These are phyloP conservation scores for Cranoglanis bouderius DNA, from an alignment of 2,113 vertebrate species.

Conservation along the genomic window DNA sequence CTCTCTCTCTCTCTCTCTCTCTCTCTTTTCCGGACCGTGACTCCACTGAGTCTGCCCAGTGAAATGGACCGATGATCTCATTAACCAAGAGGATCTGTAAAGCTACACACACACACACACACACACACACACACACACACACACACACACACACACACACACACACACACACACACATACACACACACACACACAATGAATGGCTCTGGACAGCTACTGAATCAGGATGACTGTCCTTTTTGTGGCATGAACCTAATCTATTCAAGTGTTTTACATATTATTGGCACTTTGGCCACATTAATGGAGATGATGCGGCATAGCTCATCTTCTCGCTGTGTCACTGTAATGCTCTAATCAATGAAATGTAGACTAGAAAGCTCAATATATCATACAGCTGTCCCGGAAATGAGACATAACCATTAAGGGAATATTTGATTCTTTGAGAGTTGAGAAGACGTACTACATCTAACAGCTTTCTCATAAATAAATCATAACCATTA, in stretches of 20 bases:
- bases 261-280: conserved; percentile 42
- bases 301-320: conserved; percentile 16
- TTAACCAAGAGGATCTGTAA: conserved; percentile 37
- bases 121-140: conserved; percentile 22
- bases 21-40: conserved; percentile 1
- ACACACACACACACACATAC: conserved; percentile 19
- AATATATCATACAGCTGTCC: background rate
- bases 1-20: conserved; percentile 30
- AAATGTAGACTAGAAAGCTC: conserved; percentile 15
- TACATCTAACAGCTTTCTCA: background rate
- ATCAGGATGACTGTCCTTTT: conserved; percentile 39
- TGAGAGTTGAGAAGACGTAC: background rate
- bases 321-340: background rate
- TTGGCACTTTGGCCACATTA: conserved; percentile 35
- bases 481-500: background rate
- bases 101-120: conserved; percentile 29
- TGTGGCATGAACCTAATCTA: conserved; percentile 23
- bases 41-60: conserved; percentile 42
- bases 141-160: conserved; percentile 25
- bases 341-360: conserved; percentile 35
- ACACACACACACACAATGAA: conserved; percentile 24
- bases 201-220: background rate
- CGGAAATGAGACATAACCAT: background rate
- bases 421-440: background rate
- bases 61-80: conserved; percentile 53